These are phyloP conservation scores for Catocala sponsa DNA, from an alignment of 2,888 invertebrate genomes.

Conservation along the genomic window DNA sequence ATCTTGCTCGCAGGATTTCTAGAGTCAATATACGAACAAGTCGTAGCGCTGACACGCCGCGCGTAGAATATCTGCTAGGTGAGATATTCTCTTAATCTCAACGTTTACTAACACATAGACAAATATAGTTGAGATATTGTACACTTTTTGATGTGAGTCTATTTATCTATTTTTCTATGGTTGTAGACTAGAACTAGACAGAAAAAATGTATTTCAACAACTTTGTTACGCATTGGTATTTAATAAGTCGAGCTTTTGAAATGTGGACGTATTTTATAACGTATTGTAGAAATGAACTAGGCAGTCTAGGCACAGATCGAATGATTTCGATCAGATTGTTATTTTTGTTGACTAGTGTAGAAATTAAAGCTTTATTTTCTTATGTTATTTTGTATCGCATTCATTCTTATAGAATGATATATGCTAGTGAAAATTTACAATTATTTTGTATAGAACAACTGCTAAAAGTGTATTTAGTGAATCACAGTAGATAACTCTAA, in stretches of 20 bases:
- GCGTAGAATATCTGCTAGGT: slow-evolving; percentile 2
- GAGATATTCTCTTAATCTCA: slow-evolving; percentile 1
- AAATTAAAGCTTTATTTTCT: background rate
- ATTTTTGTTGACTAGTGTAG: background rate
- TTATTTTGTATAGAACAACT: background rate
- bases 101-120: slow-evolving; percentile 12
- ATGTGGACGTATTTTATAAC: slow-evolving; percentile 30
- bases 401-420: slow-evolving; percentile 26
- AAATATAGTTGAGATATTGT: slow-evolving; percentile 53
- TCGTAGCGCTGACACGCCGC: background rate
- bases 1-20: background rate
- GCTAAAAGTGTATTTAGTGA: too few relatives aligned
- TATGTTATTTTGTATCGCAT: background rate
- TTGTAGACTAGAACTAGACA: slow-evolving; percentile 58
- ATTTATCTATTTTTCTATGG: slow-evolving; percentile 71
- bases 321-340: background rate
- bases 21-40: background rate
- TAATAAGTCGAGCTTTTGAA: slow-evolving; percentile 33
- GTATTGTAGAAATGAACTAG: background rate
- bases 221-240: slow-evolving; percentile 43
- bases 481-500: too few relatives aligned
- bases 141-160: slow-evolving; percentile 73
- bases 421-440: slow-evolving; percentile 35
- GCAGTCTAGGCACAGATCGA: background rate
- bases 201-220: slow-evolving; percentile 34